A percentile compares a stretch with the other conserved stretches of the same genome.
Evolutionary conservation across 2,888 invertebrate genomes (phyloP).

Genomic region (Pollenia amentaria): DNA sequence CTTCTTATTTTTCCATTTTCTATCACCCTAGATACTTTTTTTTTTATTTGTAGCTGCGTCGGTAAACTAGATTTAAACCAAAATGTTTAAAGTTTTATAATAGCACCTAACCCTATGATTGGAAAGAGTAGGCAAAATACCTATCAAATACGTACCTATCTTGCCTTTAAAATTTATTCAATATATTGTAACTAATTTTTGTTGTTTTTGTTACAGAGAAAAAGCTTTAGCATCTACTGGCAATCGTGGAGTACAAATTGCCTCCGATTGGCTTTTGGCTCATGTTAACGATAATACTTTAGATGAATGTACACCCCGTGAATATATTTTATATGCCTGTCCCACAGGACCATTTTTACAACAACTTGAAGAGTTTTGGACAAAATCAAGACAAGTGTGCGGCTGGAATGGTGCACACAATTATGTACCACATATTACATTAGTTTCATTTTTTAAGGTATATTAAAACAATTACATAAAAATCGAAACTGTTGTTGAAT

Average conservation of each 20-base stretch:
- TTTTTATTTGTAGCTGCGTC: no score
- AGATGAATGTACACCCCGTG: conserved; percentile 91
- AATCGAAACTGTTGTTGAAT: no score
- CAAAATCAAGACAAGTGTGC: conserved; percentile 89
- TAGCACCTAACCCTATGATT: no score
- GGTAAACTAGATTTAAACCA: no score
- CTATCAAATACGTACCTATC: no score
- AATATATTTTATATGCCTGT: conserved; percentile 94
- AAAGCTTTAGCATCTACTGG: conserved; percentile 96
- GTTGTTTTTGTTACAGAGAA: conserved; percentile 83
- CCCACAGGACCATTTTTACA: conserved; percentile 89
- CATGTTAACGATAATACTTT: conserved; percentile 94
- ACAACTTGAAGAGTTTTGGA: conserved; percentile 90
- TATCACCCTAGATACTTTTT: no score
- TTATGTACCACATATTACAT: conserved; percentile 94
- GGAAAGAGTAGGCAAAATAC: no score
- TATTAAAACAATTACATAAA: not conserved
- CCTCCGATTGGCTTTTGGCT: conserved; percentile 95
- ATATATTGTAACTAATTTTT: not conserved
- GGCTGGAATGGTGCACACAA: conserved; percentile 97
- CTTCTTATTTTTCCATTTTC: no score
- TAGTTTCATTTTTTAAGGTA: conserved; percentile 95
- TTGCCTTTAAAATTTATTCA: not conserved
- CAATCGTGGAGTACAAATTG: conserved; percentile 93
- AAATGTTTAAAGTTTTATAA: no score